phyloP scores from a whole-genome alignment of 2,888 invertebrate genomes.

The Trachelus troglodyta region DNA sequence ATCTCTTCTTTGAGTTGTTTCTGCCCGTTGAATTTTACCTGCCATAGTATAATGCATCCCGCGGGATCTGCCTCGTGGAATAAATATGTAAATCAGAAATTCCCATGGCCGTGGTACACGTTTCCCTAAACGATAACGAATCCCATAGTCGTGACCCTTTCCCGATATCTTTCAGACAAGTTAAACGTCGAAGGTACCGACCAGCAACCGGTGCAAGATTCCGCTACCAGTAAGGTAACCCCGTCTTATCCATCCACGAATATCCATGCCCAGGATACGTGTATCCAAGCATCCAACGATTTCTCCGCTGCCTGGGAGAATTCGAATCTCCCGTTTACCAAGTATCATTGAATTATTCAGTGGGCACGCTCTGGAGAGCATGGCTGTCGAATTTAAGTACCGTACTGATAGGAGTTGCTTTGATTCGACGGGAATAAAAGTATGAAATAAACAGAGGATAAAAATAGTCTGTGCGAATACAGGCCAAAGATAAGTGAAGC shows the following conservation, averaged over 20 bases:
- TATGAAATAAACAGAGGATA: not conserved
- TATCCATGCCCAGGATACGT: not conserved
- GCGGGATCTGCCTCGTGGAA: constrained; percentile 54
- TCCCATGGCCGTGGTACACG: constrained; percentile 40
- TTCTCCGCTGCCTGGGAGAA: not conserved
- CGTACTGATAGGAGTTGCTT: not conserved
- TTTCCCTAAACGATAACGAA: constrained; percentile 11
- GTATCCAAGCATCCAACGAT: not conserved
- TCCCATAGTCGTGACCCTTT: constrained; percentile 1
- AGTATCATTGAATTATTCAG: constrained; percentile 28
- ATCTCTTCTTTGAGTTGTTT: not conserved
- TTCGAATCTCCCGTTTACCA: not conserved
- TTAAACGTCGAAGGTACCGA: constrained; percentile 40
- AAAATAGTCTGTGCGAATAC: not conserved
- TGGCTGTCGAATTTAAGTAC: not conserved
- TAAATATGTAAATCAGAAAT: constrained; percentile 62
- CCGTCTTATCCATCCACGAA: not conserved
- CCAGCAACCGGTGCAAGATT: not conserved
- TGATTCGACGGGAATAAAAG: not conserved
- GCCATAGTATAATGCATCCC: constrained; percentile 34
- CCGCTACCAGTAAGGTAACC: not conserved
- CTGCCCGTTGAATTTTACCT: not conserved
- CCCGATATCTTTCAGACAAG: constrained; percentile 37
- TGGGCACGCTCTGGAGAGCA: not conserved
- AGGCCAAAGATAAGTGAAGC: not conserved